Conservation (phyloP, 2,113 vertebrate genomes). For the Gulo gulo region DNA sequence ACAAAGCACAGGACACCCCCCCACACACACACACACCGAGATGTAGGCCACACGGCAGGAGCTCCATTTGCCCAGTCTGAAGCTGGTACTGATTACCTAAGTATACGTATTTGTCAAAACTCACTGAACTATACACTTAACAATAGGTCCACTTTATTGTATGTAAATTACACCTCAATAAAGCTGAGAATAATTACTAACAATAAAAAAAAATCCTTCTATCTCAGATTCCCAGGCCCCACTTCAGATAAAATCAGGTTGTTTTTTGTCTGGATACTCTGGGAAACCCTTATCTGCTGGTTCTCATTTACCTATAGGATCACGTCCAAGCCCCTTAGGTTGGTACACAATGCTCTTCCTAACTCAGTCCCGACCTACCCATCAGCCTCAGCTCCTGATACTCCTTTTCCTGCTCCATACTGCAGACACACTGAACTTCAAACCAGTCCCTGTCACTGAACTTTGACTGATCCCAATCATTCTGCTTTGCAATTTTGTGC, state of each 20-base stretch:
- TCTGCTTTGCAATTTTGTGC: background rate
- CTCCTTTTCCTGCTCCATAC: background rate
- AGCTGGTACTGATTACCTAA: background rate
- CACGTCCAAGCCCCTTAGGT: background rate
- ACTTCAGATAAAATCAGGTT: background rate
- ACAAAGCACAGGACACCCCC: background rate
- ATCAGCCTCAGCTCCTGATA: background rate
- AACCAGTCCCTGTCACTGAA: background rate
- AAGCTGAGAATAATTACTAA: background rate
- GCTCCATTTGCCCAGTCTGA: background rate
- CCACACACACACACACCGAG: background rate
- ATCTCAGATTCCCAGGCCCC: background rate
- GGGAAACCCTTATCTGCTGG: background rate
- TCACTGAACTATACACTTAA: background rate
- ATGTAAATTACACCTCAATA: background rate
- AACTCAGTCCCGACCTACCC: background rate
- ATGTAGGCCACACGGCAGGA: background rate
- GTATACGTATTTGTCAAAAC: background rate
- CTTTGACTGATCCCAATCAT: background rate
- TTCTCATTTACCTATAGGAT: background rate
- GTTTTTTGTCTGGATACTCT: background rate
- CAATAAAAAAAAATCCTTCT: background rate
- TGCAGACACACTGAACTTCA: background rate
- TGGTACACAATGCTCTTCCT: background rate
- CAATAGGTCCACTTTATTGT: background rate